Base-by-base conservation (phyloP, 2,888 invertebrate genomes). In the Thalpophila matura region DNA sequence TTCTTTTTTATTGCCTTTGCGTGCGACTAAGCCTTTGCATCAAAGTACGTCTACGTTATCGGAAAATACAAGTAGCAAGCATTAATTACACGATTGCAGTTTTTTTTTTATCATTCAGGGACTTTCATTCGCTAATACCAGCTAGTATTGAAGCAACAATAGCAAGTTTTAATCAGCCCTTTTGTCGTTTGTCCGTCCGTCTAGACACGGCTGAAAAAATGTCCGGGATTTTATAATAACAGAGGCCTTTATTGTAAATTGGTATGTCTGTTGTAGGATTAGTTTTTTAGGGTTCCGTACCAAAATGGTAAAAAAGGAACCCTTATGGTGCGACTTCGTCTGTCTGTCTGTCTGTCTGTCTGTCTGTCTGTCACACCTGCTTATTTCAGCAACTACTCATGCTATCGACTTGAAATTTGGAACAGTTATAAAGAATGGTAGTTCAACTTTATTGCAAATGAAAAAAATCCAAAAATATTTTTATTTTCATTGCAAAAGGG, bases 91-190 rank as follows among this genome's bases (percentile, higher is more conserved):
- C 54, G 68, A 77, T 72, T 68, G 72, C 59, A 49, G 49, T 66
- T 71, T 74, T 68, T 77, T n/a, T 83, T 83, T 79, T 80, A 74
- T 71, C 64, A 81, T 59, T 66, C 55, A 68, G 72, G 66, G 79
- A 76, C 66, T 75, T 67, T 67, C 65, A 77, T 72, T 62, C 72
- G 67, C 62, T 81, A 79, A 79, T 81, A 72, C 59, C 65, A 77
- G 77, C 57, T 78, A 69, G 76, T 76, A 81, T 69, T 82, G 84
- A 76, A 81, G 82, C 82, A 86, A 91, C 91, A 92, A 94, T 91
- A 83, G 89, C 84, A 84, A 86, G 84, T 92, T 94, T 94, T 94
- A 94, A 94, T 94, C 92, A 94, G 87, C 82, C 85, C 87, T 89
- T 89, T 92, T 91, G 89, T 90, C 89, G 86, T 89, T 89, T 88